phyloP scores from a whole-genome alignment of 30 jellyfish, hydroid and myxozoan species.

The Clytia hemisphaerica region DNA sequence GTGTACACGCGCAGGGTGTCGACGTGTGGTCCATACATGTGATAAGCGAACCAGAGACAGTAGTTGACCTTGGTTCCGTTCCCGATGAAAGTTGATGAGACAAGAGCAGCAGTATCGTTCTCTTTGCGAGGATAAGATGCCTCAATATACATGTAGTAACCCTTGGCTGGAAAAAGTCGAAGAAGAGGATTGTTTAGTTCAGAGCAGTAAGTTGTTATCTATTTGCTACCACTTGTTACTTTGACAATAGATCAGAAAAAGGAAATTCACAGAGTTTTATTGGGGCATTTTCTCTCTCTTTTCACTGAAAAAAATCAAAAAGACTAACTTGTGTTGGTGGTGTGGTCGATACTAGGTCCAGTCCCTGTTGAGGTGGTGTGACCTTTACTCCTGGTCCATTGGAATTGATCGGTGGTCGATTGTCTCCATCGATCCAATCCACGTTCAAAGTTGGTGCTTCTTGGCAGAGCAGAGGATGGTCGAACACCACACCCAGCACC shows the following conservation, averaged over 20 bases:
- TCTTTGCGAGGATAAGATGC: conserved; percentile 82
- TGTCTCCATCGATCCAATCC: conserved; percentile 84
- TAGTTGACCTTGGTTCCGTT: conserved; percentile 58
- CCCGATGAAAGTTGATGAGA: conserved; percentile 67
- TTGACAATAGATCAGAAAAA: no score
- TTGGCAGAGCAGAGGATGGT: conserved; percentile 80
- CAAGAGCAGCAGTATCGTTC: conserved; percentile 74
- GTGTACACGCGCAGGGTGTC: conserved; percentile 75
- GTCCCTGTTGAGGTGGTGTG: conserved; percentile 67
- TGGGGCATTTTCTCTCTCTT: background rate
- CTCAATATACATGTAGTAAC: conserved; percentile 82
- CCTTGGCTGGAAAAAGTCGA: conserved; percentile 41
- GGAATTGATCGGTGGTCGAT: conserved; percentile 57
- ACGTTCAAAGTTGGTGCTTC: conserved; percentile 90
- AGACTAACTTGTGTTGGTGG: conserved; percentile 69
- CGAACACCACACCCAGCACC: conserved; percentile 60
- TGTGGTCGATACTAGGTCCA: conserved; percentile 88
- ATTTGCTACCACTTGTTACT: no score
- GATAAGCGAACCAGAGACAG: conserved; percentile 85
- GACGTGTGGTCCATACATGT: conserved; percentile 98
- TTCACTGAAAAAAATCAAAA: background rate
- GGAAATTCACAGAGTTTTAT: no score
- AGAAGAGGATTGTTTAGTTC: no score
- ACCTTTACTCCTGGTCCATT: conserved; percentile 91
- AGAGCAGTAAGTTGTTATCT: no score